Percentiles rank a stretch among this genome's conserved stretches.
phyloP scores from a whole-genome alignment of 2,888 invertebrate genomes.

The Xylocampa areola region DNA sequence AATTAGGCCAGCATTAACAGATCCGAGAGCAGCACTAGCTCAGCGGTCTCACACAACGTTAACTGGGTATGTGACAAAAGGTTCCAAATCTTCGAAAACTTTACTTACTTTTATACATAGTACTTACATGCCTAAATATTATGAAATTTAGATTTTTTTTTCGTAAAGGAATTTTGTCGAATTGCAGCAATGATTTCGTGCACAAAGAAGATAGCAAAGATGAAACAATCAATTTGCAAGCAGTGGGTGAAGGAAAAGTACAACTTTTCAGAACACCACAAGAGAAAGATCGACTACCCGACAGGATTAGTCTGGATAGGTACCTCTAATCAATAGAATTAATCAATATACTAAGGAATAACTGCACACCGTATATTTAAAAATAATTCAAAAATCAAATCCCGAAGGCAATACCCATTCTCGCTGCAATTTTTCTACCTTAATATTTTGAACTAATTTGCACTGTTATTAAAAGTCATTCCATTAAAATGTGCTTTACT shows the following conservation, averaged over 20 bases:
- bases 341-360: too few species aligned
- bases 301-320: slow-evolving; percentile 96
- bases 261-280: slow-evolving; percentile 92
- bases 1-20: slow-evolving; percentile 84
- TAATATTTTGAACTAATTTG: too few species aligned
- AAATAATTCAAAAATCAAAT: too few species aligned
- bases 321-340: slow-evolving; percentile 59
- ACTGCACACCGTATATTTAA: too few species aligned
- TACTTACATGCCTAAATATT: too few species aligned
- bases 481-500: background rate
- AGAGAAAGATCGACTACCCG: slow-evolving; percentile 95
- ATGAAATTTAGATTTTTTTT: too few species aligned
- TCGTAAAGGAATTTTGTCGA: background rate
- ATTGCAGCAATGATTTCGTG: slow-evolving; percentile 60
- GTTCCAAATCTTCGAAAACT: too few species aligned
- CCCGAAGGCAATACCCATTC: too few species aligned
- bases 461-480: too few species aligned
- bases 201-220: slow-evolving; percentile 79
- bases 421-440: too few species aligned
- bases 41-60: slow-evolving; percentile 88
- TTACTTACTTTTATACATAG: too few species aligned
- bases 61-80: slow-evolving; percentile 71
- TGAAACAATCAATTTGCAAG: slow-evolving; percentile 86
- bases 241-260: slow-evolving; percentile 91
- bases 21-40: slow-evolving; percentile 73